These are phyloP conservation scores for Drosophila ananassae DNA, from an alignment of 1,140 invertebrate species.

Conservation along the genomic window DNA sequence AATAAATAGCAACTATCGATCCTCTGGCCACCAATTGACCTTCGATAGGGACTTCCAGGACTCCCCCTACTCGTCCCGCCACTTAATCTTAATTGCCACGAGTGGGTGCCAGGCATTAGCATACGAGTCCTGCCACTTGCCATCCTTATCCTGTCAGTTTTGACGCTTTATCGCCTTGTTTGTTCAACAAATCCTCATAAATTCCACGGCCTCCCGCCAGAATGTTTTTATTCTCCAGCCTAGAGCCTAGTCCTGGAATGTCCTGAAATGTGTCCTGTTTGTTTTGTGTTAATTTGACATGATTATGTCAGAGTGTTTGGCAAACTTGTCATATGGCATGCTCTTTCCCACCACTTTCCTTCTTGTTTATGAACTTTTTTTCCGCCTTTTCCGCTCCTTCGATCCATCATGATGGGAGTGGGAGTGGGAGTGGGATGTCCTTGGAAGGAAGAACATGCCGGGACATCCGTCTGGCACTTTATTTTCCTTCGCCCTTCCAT, in stretches of 20 bases:
- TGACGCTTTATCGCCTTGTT: slow-evolving; percentile 28
- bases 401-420: slow-evolving; percentile 35
- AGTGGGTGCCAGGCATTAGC: slow-evolving; percentile 36
- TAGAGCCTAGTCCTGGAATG: neutral
- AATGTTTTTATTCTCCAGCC: slow-evolving; percentile 62
- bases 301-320: slow-evolving; percentile 81
- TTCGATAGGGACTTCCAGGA: slow-evolving; percentile 12
- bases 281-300: slow-evolving; percentile 76
- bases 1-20: neutral
- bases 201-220: slow-evolving; percentile 14
- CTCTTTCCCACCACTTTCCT: neutral
- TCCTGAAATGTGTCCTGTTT: slow-evolving; percentile 35
- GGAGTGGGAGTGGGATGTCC: slow-evolving; percentile 2
- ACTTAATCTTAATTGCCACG: slow-evolving; percentile 74
- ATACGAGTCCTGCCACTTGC: neutral
- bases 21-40: slow-evolving; percentile 9
- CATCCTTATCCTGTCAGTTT: slow-evolving; percentile 10
- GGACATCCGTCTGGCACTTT: slow-evolving; percentile 15
- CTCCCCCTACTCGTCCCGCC: slow-evolving; percentile 1
- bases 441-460: slow-evolving; percentile 57
- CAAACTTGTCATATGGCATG: slow-evolving; percentile 71
- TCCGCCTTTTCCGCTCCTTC: neutral
- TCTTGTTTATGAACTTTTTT: slow-evolving; percentile 33
- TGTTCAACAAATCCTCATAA: slow-evolving; percentile 48
- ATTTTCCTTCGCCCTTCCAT: slow-evolving; percentile 20